Evolutionary conservation across 2,888 invertebrate genomes (phyloP).

Genomic region (Willowsia nigromaculata): DNA sequence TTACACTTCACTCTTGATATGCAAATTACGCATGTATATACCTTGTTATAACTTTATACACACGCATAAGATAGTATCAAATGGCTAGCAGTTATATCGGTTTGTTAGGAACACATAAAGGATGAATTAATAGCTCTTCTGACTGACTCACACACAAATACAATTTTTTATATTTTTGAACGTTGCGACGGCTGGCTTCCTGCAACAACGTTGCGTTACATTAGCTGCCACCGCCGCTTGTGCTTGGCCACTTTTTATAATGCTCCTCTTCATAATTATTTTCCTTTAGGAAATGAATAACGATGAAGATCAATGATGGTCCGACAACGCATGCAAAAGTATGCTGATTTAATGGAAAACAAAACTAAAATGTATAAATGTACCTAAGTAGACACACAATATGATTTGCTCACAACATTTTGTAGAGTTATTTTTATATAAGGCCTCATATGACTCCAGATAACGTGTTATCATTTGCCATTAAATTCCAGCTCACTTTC

Average conservation of each 20-base stretch:
- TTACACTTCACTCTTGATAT: constrained; percentile 62
- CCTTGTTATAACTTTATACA: constrained; percentile 18
- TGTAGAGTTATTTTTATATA: neutral
- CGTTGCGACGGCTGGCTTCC: neutral
- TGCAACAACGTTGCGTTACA: neutral
- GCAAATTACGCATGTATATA: constrained; percentile 64
- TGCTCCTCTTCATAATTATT: neutral
- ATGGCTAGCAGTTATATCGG: neutral
- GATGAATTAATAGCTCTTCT: neutral
- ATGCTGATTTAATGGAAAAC: neutral
- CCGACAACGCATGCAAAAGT: neutral
- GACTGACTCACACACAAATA: neutral
- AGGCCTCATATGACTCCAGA: constrained; percentile 31
- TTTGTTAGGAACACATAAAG: no score
- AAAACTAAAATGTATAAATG: neutral
- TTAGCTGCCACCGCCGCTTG: neutral
- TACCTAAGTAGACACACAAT: neutral
- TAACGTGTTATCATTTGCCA: constrained; percentile 39
- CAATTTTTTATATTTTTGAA: neutral
- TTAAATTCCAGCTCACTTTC: constrained; percentile 23
- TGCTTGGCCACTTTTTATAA: neutral
- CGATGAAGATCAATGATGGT: neutral
- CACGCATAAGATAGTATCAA: constrained; percentile 36
- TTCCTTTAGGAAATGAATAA: constrained; percentile 7
- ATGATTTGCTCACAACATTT: neutral